A percentile compares a stretch with the other conserved stretches of the same genome.
These are phyloP conservation scores for Cancer borealis DNA, from an alignment of 2,888 invertebrate genomes.

Conservation along the genomic window DNA sequence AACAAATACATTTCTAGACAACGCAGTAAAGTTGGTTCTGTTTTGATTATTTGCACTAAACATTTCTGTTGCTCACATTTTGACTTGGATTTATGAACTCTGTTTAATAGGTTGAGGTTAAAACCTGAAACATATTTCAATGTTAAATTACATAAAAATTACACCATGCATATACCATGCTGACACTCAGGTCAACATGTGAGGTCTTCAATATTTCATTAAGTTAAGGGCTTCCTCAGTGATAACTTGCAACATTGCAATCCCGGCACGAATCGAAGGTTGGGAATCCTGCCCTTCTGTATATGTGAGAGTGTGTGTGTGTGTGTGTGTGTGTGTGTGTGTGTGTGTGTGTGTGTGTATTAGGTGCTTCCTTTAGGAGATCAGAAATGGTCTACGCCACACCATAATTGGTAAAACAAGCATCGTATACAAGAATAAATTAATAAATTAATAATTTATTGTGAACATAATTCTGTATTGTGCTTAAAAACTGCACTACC, in stretches of 20 bases:
- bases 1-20: conserved; percentile 2
- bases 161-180: neutral
- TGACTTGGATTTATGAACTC: neutral
- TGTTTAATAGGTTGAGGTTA: neutral
- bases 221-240: neutral
- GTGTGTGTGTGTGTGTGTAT: too few species aligned
- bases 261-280: too few species aligned
- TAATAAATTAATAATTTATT: too few species aligned
- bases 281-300: too few species aligned
- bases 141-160: neutral
- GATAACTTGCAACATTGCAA: neutral
- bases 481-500: too few species aligned
- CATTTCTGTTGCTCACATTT: neutral
- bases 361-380: too few species aligned
- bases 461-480: too few species aligned
- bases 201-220: neutral
- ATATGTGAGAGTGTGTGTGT: too few species aligned
- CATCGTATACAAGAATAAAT: too few species aligned
- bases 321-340: too few species aligned
- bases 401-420: too few species aligned
- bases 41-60: neutral
- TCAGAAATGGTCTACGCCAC: too few species aligned
- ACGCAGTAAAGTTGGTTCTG: conserved; percentile 2
- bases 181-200: neutral
- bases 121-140: neutral